Evolutionary conservation across 2,113 vertebrate genomes (phyloP).

Genomic region (Heloderma charlesbogerti): DNA sequence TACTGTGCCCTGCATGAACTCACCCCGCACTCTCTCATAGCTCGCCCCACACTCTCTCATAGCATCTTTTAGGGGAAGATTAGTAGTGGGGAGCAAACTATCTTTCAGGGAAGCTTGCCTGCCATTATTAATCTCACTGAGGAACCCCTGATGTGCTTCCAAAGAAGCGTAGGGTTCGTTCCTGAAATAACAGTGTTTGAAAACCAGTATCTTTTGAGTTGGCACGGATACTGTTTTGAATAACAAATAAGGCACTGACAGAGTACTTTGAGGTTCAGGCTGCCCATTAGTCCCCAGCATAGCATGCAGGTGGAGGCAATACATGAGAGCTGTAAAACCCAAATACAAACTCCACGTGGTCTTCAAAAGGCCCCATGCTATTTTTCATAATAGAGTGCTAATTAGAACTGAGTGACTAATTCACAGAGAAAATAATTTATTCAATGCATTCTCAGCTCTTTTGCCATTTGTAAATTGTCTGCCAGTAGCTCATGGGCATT

Average conservation of each 20-base stretch:
- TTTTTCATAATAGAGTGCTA: slow-evolving; percentile 55
- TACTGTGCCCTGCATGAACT: neutral
- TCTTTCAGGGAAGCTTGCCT: neutral
- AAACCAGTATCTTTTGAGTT: neutral
- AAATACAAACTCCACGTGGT: slow-evolving; percentile 8
- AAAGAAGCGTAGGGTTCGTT: neutral
- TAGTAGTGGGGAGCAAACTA: neutral
- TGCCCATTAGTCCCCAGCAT: neutral
- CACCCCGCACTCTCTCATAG: neutral
- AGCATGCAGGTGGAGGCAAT: slow-evolving; percentile 8
- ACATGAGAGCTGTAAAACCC: neutral
- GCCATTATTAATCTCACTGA: neutral
- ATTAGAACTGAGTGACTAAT: slow-evolving; percentile 49
- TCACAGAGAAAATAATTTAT: slow-evolving; percentile 60
- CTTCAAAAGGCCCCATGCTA: slow-evolving; percentile 30
- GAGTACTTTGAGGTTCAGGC: slow-evolving; percentile 6
- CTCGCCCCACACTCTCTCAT: neutral
- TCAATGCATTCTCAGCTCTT: neutral
- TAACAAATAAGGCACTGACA: neutral
- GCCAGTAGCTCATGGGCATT: slow-evolving; percentile 43
- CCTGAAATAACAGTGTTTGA: neutral
- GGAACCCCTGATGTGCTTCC: neutral
- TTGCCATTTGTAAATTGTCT: slow-evolving; percentile 51
- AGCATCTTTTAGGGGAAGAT: neutral
- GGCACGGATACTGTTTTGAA: slow-evolving; percentile 10